Evolutionary conservation across 2,113 vertebrate genomes (phyloP), one percentile per base, ranked within the genome.

Genomic region (Euleptes europaea): DNA sequence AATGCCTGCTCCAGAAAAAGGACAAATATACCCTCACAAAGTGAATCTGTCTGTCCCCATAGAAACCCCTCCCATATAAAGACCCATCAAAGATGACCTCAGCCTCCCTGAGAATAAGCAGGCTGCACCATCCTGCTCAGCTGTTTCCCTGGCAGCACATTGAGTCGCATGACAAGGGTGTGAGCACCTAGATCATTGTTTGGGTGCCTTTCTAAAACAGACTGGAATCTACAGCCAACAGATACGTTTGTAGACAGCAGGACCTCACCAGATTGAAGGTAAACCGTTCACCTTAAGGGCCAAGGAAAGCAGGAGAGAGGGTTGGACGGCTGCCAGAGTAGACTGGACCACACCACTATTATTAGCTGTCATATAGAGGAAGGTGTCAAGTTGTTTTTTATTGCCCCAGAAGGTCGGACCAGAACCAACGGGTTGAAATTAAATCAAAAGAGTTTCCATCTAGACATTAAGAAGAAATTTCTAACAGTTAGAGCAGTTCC

Each of bases 21-120:
- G 84, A 88, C 1, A 31, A n/a, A 54, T 49, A 38, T 38, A 80
- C 21, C 87, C 82, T 21, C 94, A 92, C 8, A 84, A 89, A 79
- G 85, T 88, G 88, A 91, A 88, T 91, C 26, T 83, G 93, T 92
- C 94, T 91, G 92, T 94, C 91, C 89, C 92, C 92, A 93, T 94
- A 89, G 94, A 88, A 94, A 93, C 91, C 75, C 83, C 82, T 87
- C 71, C 89, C 60, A 63, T 84, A 70, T 17, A 70, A 83, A 86
- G 81, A 21, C 26, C 84, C 88, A 70, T 77, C 78, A 72, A 10
- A 76, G 79, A 90, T 94, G 92, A 93, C 90, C 90, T 92, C 91
- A 91, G 75, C 76, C 66, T 60, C 87, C 14, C 0, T 2, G 1
- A 9, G 35, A 85, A 86, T 63, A 47, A 86, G 67, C 85, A 33